Percentiles rank a stretch among this genome's conserved stretches.
Conservation (phyloP, 2,797 vertebrate genomes). For the Scleropages formosus region DNA sequence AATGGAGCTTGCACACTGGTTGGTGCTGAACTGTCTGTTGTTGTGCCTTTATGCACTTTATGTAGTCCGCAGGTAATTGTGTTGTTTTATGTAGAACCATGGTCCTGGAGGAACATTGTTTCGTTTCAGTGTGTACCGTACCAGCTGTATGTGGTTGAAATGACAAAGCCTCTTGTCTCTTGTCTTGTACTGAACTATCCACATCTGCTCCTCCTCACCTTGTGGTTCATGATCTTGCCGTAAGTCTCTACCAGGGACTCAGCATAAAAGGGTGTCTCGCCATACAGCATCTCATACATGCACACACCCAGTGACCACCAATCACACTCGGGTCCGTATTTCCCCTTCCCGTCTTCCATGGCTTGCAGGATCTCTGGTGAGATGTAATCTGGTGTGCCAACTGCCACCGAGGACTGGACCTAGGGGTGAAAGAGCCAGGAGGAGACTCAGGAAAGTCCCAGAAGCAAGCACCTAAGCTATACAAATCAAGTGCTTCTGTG, state of each 20-base stretch:
- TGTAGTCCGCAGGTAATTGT: no score
- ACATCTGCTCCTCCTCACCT: slow-evolving; percentile 70
- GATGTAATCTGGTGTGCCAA: slow-evolving; percentile 97
- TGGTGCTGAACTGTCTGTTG: no score
- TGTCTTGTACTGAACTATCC: no score
- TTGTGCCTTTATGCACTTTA: no score
- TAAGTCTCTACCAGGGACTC: slow-evolving; percentile 98
- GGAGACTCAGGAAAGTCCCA: neutral
- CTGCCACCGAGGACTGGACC: slow-evolving; percentile 97
- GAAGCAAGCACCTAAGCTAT: neutral
- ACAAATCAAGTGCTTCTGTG: neutral
- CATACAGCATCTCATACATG: slow-evolving; percentile 99
- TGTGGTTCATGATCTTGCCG: slow-evolving; percentile 99
- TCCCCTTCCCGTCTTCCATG: slow-evolving; percentile 98
- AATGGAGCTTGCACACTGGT: no score
- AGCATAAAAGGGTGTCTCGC: slow-evolving; percentile 98
- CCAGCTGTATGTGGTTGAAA: no score
- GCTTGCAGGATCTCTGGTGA: slow-evolving; percentile 98
- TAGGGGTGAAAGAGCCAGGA: slow-evolving; percentile 44
- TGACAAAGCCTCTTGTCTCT: no score
- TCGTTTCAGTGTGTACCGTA: no score
- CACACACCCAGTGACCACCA: slow-evolving; percentile 99
- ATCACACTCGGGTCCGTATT: slow-evolving; percentile 97
- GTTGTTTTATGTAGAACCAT: no score
- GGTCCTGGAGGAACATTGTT: no score